phyloP scores from a whole-genome alignment of 2,797 vertebrate species.

The Oreonectes daqikongensis region DNA sequence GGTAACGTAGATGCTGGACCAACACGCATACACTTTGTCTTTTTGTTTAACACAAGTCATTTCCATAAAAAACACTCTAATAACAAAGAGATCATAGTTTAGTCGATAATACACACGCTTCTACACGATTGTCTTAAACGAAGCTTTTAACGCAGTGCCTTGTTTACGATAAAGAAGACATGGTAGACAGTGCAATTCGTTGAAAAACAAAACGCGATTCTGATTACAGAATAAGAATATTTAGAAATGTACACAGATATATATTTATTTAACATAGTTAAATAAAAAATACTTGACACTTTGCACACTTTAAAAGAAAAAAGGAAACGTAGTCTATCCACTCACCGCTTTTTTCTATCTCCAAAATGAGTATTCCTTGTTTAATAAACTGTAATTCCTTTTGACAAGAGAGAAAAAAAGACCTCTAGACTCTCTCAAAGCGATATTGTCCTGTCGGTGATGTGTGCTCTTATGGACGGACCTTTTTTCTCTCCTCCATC shows the following conservation, averaged over 20 bases:
- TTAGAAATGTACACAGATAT: background rate
- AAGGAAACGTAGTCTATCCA: background rate
- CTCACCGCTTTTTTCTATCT: constrained; percentile 2
- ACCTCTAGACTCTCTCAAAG: background rate
- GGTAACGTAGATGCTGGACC: no score
- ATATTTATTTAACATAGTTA: background rate
- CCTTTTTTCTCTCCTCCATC: constrained; percentile 62
- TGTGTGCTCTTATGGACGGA: constrained; percentile 63
- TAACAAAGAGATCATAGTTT: no score
- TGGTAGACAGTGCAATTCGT: background rate
- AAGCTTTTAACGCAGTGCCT: no score
- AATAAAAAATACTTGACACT: background rate
- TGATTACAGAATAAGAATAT: background rate
- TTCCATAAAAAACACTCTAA: background rate
- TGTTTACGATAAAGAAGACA: background rate
- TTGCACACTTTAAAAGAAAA: background rate
- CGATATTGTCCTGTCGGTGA: constrained; percentile 39
- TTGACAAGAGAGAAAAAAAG: constrained; percentile 15
- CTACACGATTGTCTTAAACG: background rate
- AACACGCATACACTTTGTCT: background rate
- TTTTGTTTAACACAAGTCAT: background rate
- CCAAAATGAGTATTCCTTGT: constrained; percentile 32
- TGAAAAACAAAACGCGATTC: constrained; percentile 2
- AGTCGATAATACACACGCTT: background rate
- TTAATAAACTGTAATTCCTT: constrained; percentile 60